These are phyloP conservation scores for Aegithalos caudatus DNA, from an alignment of 2,113 vertebrate genomes.

Conservation along the genomic window DNA sequence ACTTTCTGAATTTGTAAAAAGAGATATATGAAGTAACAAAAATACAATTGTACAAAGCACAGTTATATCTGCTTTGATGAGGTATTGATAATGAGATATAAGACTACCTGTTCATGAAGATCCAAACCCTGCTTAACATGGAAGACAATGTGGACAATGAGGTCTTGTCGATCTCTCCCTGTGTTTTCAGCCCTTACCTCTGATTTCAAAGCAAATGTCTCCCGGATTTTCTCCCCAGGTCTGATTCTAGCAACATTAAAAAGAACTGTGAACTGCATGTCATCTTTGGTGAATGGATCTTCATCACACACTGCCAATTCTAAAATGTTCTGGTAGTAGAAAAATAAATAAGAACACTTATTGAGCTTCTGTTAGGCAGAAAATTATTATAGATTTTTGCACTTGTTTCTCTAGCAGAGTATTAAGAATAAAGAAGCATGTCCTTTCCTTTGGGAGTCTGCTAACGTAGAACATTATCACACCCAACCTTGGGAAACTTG, in stretches of 20 bases:
- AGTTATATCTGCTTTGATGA: neutral
- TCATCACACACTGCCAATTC: conserved; percentile 74
- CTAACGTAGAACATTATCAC: neutral
- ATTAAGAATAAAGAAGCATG: neutral
- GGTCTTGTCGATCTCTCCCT: neutral
- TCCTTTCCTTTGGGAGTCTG: neutral
- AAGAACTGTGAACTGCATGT: conserved; percentile 73
- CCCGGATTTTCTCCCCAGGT: conserved; percentile 58
- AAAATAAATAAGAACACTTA: neutral
- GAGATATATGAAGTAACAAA: neutral
- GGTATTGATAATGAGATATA: neutral
- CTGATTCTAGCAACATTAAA: conserved; percentile 76
- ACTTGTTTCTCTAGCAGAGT: neutral
- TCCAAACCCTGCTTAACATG: neutral
- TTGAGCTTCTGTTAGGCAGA: neutral
- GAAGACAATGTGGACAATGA: neutral
- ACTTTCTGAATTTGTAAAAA: neutral
- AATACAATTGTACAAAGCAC: neutral
- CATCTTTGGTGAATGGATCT: conserved; percentile 65
- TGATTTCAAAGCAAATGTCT: conserved; percentile 73
- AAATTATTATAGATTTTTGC: neutral
- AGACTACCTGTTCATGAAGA: neutral
- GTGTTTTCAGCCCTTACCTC: conserved; percentile 63
- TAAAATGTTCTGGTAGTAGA: conserved; percentile 69
- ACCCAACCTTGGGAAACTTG: neutral